phyloP scores from a whole-genome alignment of 2,888 invertebrate species.

The Cacoxenus indagator region DNA sequence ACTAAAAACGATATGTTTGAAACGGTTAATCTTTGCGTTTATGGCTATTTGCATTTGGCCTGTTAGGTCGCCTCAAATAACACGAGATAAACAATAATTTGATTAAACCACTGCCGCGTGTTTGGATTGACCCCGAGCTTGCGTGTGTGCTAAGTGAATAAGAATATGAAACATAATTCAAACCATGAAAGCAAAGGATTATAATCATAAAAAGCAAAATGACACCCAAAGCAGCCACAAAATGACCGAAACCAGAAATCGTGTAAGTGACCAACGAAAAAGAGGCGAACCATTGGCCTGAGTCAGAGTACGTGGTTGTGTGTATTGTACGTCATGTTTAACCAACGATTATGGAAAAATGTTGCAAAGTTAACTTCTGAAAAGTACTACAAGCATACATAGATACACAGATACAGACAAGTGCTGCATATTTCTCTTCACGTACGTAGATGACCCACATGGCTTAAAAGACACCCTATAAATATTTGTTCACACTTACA shows the following conservation, averaged over 20 bases:
- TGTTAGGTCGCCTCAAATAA: conserved; percentile 43
- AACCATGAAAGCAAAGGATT: conserved; percentile 46
- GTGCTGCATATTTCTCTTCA: too few species aligned
- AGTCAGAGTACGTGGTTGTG: conserved; percentile 30
- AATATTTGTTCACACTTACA: conserved; percentile 58
- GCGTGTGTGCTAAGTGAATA: conserved; percentile 57
- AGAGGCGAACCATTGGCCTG: neutral
- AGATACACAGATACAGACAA: too few species aligned
- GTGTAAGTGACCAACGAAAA: neutral
- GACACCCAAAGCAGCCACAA: neutral
- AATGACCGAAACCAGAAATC: conserved; percentile 2
- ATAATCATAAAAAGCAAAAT: conserved; percentile 39
- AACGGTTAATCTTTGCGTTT: conserved; percentile 57
- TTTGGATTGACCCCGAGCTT: too few species aligned
- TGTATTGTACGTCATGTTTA: conserved; percentile 48
- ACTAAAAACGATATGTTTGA: too few species aligned
- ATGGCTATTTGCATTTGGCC: conserved; percentile 61
- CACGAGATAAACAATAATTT: conserved; percentile 58
- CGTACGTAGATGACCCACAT: conserved; percentile 41
- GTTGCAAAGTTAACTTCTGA: conserved; percentile 48
- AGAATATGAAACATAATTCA: conserved; percentile 60
- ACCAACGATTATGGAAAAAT: conserved; percentile 61
- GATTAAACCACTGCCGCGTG: conserved; percentile 42
- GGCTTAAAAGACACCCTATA: conserved; percentile 40
- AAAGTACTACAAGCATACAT: too few species aligned